phyloP scores from a whole-genome alignment of 1,140 invertebrate species.

The Orchestia grillus region DNA sequence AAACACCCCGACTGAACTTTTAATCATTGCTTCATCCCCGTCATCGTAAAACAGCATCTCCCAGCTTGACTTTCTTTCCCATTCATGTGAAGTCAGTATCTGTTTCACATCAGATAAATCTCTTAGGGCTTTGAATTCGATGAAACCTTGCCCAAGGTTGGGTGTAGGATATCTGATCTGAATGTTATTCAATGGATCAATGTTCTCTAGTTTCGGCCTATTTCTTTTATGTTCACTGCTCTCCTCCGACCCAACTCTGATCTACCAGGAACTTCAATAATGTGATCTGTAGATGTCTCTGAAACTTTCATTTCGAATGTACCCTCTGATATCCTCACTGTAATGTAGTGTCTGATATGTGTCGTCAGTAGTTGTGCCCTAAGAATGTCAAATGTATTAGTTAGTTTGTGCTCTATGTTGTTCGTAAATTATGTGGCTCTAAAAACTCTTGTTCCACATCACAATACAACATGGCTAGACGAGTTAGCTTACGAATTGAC shows the following conservation, averaged over 20 bases:
- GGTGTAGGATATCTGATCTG: not conserved
- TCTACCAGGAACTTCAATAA: not conserved
- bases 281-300: conserved; percentile 16
- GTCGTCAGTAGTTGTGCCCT: conserved; percentile 50
- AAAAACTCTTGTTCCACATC: not conserved
- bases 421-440: conserved; percentile 34
- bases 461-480: conserved; percentile 22
- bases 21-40: not conserved
- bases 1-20: not conserved
- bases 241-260: not conserved
- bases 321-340: conserved; percentile 23
- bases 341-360: conserved; percentile 36
- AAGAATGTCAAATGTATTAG: conserved; percentile 41
- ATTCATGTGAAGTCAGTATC: not conserved
- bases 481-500: not conserved
- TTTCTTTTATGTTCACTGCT: not conserved
- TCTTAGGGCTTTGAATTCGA: not conserved
- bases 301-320: conserved; percentile 39
- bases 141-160: not conserved
- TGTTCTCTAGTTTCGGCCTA: not conserved
- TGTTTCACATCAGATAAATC: not conserved
- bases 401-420: conserved; percentile 46
- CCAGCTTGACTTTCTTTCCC: not conserved
- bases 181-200: not conserved
- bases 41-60: not conserved